Conservation (phyloP, 2,797 vertebrate genomes). For the Myotis pilosus region DNA sequence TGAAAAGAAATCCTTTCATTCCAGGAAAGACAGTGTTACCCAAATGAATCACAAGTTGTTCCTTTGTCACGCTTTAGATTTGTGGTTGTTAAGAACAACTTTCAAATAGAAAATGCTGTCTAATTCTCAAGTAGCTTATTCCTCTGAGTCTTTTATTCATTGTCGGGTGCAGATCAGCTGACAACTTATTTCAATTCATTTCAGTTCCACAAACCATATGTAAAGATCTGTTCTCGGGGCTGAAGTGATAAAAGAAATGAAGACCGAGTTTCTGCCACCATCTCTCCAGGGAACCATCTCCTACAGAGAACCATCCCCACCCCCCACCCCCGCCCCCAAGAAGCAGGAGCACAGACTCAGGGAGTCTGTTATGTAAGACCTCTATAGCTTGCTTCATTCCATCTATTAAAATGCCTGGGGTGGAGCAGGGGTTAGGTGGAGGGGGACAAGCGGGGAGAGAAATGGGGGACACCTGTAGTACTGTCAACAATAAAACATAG, state of each 20-base stretch:
- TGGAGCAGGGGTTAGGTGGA: neutral
- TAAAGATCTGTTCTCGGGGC: conserved; percentile 57
- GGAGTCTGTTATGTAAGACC: neutral
- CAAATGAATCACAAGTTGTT: conserved; percentile 64
- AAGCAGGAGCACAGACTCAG: neutral
- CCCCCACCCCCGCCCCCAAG: too few relatives aligned
- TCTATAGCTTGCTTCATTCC: neutral
- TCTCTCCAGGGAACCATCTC: neutral
- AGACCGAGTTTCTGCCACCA: neutral
- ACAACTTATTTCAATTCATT: conserved; percentile 60
- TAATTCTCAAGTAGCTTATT: conserved; percentile 42
- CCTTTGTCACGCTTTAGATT: conserved; percentile 59
- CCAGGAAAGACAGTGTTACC: conserved; percentile 63
- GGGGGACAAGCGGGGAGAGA: neutral
- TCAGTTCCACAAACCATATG: conserved; percentile 56
- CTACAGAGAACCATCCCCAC: neutral
- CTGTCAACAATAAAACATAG: neutral
- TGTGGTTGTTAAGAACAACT: conserved; percentile 59
- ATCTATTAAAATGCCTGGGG: neutral
- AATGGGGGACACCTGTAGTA: neutral
- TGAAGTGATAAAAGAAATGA: neutral
- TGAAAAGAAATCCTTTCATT: conserved; percentile 70
- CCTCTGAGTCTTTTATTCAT: conserved; percentile 33
- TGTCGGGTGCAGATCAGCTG: conserved; percentile 43
- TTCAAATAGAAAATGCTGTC: conserved; percentile 67